A percentile compares a stretch with the other conserved stretches of the same genome.
Evolutionary conservation across 2,113 vertebrate genomes (phyloP).

Genomic region (Struthio camelus): DNA sequence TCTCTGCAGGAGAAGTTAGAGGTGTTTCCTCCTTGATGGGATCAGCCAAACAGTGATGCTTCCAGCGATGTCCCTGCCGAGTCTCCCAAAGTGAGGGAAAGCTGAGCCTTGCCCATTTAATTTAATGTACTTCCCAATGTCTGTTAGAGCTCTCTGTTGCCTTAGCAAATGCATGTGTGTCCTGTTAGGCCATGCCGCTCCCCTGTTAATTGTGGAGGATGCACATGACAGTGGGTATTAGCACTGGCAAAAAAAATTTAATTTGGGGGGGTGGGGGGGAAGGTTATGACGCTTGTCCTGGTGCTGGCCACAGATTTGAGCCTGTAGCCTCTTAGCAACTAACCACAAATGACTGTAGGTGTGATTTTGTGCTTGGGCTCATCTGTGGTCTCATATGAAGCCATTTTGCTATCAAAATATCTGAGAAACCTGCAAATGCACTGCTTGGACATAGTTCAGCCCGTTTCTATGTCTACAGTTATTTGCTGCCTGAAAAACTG

Average conservation of each 20-base stretch:
- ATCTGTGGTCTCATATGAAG: rapidly evolving
- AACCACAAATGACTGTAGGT: rapidly evolving
- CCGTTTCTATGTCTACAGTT: rapidly evolving
- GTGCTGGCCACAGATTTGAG: background rate
- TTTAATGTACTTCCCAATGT: too few species aligned
- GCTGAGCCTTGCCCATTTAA: too few species aligned
- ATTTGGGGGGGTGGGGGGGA: background rate
- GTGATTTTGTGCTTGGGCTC: background rate
- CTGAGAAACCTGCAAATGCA: background rate
- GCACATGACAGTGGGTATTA: background rate
- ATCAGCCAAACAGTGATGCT: too few species aligned
- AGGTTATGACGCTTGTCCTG: background rate
- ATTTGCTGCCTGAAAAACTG: background rate
- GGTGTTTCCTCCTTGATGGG: too few species aligned
- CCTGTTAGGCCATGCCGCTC: background rate
- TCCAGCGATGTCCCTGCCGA: too few species aligned
- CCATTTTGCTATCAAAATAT: background rate
- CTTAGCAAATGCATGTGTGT: too few species aligned
- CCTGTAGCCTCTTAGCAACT: background rate
- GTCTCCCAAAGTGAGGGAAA: too few species aligned
- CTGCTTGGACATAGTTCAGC: background rate
- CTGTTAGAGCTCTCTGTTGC: too few species aligned
- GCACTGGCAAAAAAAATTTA: background rate
- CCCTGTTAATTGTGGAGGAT: background rate
- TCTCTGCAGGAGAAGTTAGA: too few species aligned